Conservation (phyloP, 1,140 invertebrate genomes). For the Rhopalosiphum maidis region DNA sequence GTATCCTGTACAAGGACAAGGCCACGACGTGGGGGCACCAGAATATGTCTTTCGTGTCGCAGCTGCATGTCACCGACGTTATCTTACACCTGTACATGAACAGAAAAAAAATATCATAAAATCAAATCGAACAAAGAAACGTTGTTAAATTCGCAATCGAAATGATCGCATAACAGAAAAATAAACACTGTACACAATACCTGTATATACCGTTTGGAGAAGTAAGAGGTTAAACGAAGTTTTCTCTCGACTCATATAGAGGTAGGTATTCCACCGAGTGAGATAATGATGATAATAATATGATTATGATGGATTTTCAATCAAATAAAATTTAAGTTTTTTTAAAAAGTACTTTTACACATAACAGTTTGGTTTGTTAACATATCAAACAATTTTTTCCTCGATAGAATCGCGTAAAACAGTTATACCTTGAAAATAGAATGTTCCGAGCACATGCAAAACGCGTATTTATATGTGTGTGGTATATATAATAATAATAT, state of each 20-base stretch:
- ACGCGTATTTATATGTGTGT: not conserved
- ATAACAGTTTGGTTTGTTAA: not conserved
- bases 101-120: constrained; percentile 58
- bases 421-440: not conserved
- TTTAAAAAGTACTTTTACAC: not conserved
- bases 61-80: constrained; percentile 88
- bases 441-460: not conserved
- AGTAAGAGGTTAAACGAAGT: not conserved
- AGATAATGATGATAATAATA: not conserved
- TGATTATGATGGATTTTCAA: not conserved
- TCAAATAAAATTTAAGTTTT: not conserved
- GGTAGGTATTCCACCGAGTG: not conserved
- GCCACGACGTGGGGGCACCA: constrained; percentile 95
- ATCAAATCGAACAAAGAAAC: constrained; percentile 9
- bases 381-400: not conserved
- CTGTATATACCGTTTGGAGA: not conserved
- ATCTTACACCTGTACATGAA: constrained; percentile 77
- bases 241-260: not conserved
- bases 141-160: not conserved
- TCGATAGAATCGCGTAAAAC: not conserved
- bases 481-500: not conserved
- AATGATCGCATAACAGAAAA: not conserved
- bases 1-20: constrained; percentile 83
- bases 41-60: constrained; percentile 83
- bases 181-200: not conserved